A percentile compares a stretch with the other conserved stretches of the same genome.
These are phyloP conservation scores for Drosophila putrida DNA, from an alignment of 2,888 invertebrate species.

Conservation along the genomic window DNA sequence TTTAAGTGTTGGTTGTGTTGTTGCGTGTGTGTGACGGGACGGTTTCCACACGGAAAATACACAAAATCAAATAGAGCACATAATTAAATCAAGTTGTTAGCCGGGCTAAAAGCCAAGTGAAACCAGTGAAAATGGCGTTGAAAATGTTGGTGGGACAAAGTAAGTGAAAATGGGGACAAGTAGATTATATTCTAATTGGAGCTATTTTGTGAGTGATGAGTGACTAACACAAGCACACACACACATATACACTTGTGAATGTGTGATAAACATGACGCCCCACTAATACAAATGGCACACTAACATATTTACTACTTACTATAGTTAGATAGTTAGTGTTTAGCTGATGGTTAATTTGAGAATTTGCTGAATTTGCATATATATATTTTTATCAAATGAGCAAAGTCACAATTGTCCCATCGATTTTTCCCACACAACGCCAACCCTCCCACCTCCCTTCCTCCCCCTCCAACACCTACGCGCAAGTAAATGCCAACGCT, in stretches of 20 bases:
- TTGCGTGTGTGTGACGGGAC: conserved; percentile 30
- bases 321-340: neutral
- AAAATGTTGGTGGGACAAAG: conserved; percentile 95
- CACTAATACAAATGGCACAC: conserved; percentile 16
- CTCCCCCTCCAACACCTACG: conserved; percentile 7
- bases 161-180: conserved; percentile 87
- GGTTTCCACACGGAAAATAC: conserved; percentile 8
- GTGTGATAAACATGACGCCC: conserved; percentile 57
- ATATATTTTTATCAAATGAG: conserved; percentile 47
- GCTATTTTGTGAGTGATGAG: conserved; percentile 41
- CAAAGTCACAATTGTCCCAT: conserved; percentile 25
- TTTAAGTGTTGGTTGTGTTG: conserved; percentile 44
- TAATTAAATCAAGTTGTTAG: conserved; percentile 5
- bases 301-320: conserved; percentile 3
- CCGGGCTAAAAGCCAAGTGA: conserved; percentile 28
- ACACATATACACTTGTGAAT: conserved; percentile 8
- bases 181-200: conserved; percentile 24
- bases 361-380: conserved; percentile 24
- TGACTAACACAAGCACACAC: conserved; percentile 43
- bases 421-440: conserved; percentile 51
- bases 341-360: conserved; percentile 2
- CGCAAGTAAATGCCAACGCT: conserved; percentile 26
- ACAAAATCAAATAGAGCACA: conserved; percentile 5
- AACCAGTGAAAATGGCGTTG: conserved; percentile 89
- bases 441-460: neutral